phyloP scores from a whole-genome alignment of 2,113 vertebrate species.

The Malaclemys terrapin region DNA sequence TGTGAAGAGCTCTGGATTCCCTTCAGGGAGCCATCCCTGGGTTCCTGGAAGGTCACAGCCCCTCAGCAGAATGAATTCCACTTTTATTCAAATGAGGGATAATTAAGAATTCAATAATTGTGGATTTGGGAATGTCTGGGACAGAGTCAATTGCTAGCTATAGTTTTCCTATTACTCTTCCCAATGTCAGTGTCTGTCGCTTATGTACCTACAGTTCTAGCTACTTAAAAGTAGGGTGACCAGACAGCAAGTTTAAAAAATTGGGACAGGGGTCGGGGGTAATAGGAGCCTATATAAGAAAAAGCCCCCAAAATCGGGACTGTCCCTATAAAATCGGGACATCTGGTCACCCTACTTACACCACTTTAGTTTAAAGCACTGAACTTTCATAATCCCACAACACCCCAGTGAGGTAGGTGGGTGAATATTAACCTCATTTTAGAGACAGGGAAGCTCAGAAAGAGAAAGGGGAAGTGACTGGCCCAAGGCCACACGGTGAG shows the following conservation, averaged over 20 bases:
- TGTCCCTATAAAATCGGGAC: too few species aligned
- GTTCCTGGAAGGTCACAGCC: not conserved
- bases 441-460: not conserved
- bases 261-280: too few species aligned
- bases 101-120: not conserved
- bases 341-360: not conserved
- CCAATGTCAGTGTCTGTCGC: not conserved
- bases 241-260: too few species aligned
- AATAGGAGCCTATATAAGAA: too few species aligned
- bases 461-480: not conserved
- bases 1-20: not conserved
- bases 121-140: not conserved
- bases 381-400: not conserved
- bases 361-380: not conserved
- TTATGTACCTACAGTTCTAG: not conserved
- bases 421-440: not conserved
- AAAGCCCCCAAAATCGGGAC: too few species aligned
- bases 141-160: not conserved
- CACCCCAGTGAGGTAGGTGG: not conserved
- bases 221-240: not conserved
- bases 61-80: not conserved
- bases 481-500: not conserved
- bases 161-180: not conserved
- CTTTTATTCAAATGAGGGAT: not conserved
- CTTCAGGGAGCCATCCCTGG: not conserved